Evolutionary conservation across 2,113 vertebrate genomes (phyloP), one percentile per base, ranked within the genome.

Genomic region (Plotosus lineatus): DNA sequence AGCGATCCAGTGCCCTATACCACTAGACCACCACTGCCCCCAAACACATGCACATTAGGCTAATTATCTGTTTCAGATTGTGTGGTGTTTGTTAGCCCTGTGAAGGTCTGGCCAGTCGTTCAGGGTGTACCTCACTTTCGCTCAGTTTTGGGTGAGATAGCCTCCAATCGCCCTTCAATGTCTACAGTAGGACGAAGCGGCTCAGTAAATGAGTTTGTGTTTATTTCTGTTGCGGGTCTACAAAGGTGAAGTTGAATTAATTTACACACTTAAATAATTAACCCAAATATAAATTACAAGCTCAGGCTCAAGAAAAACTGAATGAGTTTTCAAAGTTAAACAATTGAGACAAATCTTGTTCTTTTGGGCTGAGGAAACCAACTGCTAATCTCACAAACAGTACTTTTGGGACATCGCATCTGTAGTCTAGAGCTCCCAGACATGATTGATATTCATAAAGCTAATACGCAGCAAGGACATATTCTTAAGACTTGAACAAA

Each of bases 401-500:
- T 68, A 40, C 77, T 82, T 84, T 75, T 73, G 65, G 75, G 68
- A n/a, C 66, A 38, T 51, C 53, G 48, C n/a, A 36, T 83, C 60
- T 66, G 73, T 38, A 12, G 28, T 69, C 36, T 36, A 42, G n/a
- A n/a, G 51, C 69, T 73, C 73, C 77, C 50, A 77, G 75, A 78
- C 31, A 51, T 76, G 79, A 85, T 81, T 82, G 44, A 85, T 83
- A 78, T 78, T 85, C 53, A 66, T 15, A 40, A 66, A 69, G 56
- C 50, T 55, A 83, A 74, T 72, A 68, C 77, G 53, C 55, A 60
- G 75, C 86, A 85, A 84, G 79, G 72, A 81, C 73, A 79, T 78
- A 84, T 55, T 75, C 79, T 68, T 63, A 82, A 68, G 68, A 75
- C 75, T 79, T 82, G 51, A 50, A 44, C 74, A 51, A 77, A 86